These are phyloP conservation scores for Gorsachius goisagi DNA, from an alignment of 2,113 vertebrate species.

Conservation along the genomic window DNA sequence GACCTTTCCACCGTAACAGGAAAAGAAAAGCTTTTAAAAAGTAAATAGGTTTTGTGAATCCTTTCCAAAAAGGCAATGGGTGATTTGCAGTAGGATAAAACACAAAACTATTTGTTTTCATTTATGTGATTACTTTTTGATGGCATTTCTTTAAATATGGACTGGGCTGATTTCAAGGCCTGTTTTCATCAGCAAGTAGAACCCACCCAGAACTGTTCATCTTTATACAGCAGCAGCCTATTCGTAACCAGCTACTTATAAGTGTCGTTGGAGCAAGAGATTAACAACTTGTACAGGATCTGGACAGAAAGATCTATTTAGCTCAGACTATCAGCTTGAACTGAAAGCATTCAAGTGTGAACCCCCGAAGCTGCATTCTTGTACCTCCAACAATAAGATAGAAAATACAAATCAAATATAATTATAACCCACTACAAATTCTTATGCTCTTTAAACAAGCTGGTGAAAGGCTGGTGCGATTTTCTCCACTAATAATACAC, in stretches of 20 bases:
- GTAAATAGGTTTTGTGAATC: neutral
- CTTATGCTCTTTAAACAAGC: neutral
- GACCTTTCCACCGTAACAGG: neutral
- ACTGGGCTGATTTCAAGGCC: neutral
- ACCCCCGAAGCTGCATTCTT: neutral
- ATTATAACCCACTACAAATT: neutral
- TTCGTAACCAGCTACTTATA: neutral
- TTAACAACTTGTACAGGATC: neutral
- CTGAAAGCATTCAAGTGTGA: slow-evolving; percentile 2
- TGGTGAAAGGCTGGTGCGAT: neutral
- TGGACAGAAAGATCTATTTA: neutral
- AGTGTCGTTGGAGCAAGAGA: neutral
- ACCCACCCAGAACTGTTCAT: neutral
- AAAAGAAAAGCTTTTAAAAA: neutral
- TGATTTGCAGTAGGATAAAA: neutral
- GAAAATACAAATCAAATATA: slow-evolving; percentile 23
- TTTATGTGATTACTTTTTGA: neutral
- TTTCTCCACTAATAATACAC: neutral
- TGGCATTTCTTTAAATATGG: neutral
- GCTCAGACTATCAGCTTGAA: neutral
- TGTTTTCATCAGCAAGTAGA: neutral
- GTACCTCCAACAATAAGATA: neutral
- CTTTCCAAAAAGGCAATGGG: neutral
- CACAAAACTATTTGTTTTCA: neutral
- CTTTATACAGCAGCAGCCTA: neutral